These are phyloP conservation scores for Aplochiton taeniatus DNA, from an alignment of 2,797 vertebrate species.

Conservation along the genomic window DNA sequence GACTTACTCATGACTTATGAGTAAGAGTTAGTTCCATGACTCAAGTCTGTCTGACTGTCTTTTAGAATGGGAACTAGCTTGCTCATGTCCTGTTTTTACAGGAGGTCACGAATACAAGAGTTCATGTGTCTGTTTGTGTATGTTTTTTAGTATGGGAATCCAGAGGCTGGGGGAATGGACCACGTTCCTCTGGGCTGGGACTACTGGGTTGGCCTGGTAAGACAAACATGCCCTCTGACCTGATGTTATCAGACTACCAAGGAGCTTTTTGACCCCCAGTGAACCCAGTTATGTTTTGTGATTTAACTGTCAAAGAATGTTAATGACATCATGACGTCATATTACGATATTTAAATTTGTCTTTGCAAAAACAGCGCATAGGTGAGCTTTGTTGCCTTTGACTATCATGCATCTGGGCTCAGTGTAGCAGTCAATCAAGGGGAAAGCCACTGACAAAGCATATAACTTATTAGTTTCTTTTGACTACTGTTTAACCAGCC, in stretches of 20 bases:
- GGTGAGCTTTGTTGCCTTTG: no score
- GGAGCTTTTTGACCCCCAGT: background rate
- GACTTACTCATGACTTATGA: background rate
- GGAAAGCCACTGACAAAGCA: no score
- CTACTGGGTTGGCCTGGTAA: slow-evolving; percentile 94
- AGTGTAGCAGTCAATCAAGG: no score
- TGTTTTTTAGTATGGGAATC: slow-evolving; percentile 85
- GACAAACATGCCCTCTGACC: slow-evolving; percentile 30
- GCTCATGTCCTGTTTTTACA: background rate
- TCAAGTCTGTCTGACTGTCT: background rate
- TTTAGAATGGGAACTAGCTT: background rate
- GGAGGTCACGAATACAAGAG: background rate
- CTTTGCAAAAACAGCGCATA: no score
- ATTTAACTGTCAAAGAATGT: no score
- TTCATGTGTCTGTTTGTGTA: slow-evolving; percentile 9
- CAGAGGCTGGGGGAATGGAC: slow-evolving; percentile 86
- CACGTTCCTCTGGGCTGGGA: slow-evolving; percentile 93
- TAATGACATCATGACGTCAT: no score
- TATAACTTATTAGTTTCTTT: background rate
- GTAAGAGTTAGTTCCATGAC: background rate
- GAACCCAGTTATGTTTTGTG: background rate
- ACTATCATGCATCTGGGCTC: no score
- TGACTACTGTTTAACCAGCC: slow-evolving; percentile 24
- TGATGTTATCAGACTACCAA: background rate
- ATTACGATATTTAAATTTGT: no score